phyloP scores from a whole-genome alignment of 2,797 vertebrate genomes.

The Gastrophryne carolinensis region DNA sequence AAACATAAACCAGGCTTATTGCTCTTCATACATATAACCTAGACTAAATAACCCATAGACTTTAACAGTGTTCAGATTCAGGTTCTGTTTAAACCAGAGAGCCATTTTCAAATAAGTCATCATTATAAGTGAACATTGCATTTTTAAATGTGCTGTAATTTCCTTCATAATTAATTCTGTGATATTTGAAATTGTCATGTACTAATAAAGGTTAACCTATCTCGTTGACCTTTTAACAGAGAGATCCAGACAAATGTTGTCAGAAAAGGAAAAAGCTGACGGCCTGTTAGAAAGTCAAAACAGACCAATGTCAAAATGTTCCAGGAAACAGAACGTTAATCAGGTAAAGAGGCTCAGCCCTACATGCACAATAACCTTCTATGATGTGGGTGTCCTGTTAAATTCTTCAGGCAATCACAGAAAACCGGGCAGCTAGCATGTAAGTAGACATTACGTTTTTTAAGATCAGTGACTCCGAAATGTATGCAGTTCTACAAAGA shows the following conservation, averaged over 20 bases:
- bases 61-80: too few relatives aligned
- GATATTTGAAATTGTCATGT: constrained; percentile 12
- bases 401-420: not conserved
- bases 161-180: constrained; percentile 1
- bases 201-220: constrained; percentile 28
- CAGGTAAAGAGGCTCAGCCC: not conserved
- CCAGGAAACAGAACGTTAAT: not conserved
- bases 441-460: not conserved
- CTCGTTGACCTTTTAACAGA: constrained; percentile 34
- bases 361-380: not conserved
- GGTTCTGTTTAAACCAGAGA: too few relatives aligned
- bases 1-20: too few relatives aligned
- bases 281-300: not conserved
- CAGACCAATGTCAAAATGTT: not conserved
- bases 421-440: not conserved
- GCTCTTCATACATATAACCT: too few relatives aligned
- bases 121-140: not conserved
- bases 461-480: constrained; percentile 5
- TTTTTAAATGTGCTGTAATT: not conserved
- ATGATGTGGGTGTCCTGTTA: not conserved
- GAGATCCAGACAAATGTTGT: not conserved
- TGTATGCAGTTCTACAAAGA: not conserved
- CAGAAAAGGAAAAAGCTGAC: not conserved
- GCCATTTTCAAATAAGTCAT: not conserved
- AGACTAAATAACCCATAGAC: too few relatives aligned